Base-by-base conservation (phyloP, 2,888 invertebrate genomes). In the Lymantria monacha region DNA sequence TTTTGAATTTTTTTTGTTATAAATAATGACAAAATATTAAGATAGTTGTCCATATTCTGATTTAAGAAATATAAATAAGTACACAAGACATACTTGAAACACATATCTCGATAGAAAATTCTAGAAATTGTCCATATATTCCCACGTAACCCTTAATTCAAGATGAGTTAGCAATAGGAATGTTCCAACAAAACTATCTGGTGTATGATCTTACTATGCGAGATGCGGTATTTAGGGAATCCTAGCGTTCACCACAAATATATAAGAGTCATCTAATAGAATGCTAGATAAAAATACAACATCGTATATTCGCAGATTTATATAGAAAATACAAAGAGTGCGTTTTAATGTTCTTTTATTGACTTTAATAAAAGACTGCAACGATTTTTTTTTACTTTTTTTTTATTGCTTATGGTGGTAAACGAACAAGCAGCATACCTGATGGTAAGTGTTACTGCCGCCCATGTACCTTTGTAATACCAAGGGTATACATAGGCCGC, bases 101-200 rank as follows among this genome's bases (percentile, higher is more conserved):
- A 22, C 5, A 22, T 22, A 22, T 33, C 33, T 33, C 10, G 33
- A 33, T 33, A 33, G 22, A 33, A 33, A 33, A 33, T 33, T 10
- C 9, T 5, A 33, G 33, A 33, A 10, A 33, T 33, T 33, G 33
- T 22, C 22, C 33, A 10, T 33, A 10, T 10, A 33, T 33, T 33
- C 7, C 33, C 3, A 10, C 10, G 9, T 22, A 42, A 31, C 51
- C 42, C 30, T 42, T 58, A 58, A 56, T 53, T 51, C 49, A 44
- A 50, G 44, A 48, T 9, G 49, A 46, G 41, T 55, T 38, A 49
- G 36, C 46, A 36, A 40, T 38, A 50, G 49, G 55, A 55, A 65
- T 63, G 33, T 49, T 38, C 10, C 11, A 59, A 69, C 63, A 59
- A 61, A 69, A 61, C 63, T 59, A 68, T 69, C 67, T 50, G 42